Evolutionary conservation across 64 coral and sea anemone species (phyloP), one percentile per base, ranked within the genome.

Genomic region (Porites lutea): DNA sequence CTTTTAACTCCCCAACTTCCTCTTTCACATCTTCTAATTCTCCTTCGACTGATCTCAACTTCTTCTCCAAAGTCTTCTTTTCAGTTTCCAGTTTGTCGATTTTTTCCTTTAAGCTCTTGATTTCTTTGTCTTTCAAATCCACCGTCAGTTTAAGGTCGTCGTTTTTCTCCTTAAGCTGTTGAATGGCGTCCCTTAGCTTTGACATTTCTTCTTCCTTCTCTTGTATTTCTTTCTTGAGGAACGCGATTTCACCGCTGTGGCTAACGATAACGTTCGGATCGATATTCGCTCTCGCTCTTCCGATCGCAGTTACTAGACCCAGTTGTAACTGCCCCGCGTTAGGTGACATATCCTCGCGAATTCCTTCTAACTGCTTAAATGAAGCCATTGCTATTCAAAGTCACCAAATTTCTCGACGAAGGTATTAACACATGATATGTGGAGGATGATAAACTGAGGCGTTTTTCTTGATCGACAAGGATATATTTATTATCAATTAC

Each of bases 111-210:
- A 84, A 47, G 15, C 8, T 46, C n/a, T 84, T 68, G 2, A 69
- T 84, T 63, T 84, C 81, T 48, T 22, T 68, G 48, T 84, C 18
- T 65, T 84, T 84, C 61, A 47, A 84, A 7, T 68, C 61, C 81
- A 84, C 81, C 0, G 47, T 69, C 11, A 84, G 48, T 45, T 52
- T 48, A 10, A 83, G 51, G 6, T 84, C 63, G n/a, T 84, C 47
- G 37, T 84, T 84, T 18, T 69, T 8, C 63, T 22, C 62, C n/a
- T 19, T 14, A 52, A 84, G 63, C 45, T 84, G 18, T 50, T 68
- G 48, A 5, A 84, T 10, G 19, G 50, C 81, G 50, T 68, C 46
- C 8, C 53, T 63, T 11, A 84, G 59, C 2, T 20, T 46, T 18
- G 44, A 47, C 52, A 84, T 68, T 65, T 15, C 81, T 48, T 84